Conservation (phyloP, 2,113 vertebrate species). For the Pelusios castaneus region DNA sequence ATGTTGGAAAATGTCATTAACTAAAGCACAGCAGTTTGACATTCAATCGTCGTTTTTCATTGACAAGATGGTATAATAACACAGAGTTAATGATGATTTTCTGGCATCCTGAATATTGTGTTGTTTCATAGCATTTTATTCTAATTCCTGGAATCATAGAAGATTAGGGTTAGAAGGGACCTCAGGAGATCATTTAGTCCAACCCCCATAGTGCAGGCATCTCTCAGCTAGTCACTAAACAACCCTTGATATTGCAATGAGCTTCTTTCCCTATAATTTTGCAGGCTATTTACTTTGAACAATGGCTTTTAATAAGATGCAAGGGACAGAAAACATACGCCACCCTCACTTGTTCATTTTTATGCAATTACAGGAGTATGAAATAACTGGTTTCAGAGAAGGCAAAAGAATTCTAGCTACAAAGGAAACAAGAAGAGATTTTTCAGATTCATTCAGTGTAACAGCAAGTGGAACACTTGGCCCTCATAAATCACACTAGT, state of each 20-base stretch:
- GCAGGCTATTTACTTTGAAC: background rate
- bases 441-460: rapidly evolving
- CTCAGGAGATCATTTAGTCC: too few relatives aligned
- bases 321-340: background rate
- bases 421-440: background rate
- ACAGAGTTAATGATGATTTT: constrained; percentile 22
- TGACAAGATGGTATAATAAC: constrained; percentile 23
- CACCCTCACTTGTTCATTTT: background rate
- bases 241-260: constrained; percentile 18
- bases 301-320: background rate
- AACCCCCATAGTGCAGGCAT: background rate
- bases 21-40: background rate
- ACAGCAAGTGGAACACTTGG: background rate
- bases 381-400: background rate
- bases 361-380: background rate
- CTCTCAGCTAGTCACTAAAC: background rate
- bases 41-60: constrained; percentile 16
- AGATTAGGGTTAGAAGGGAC: too few relatives aligned
- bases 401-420: background rate
- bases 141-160: background rate
- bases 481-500: background rate
- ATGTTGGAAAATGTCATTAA: constrained; percentile 36
- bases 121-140: constrained; percentile 15
- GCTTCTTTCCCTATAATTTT: constrained; percentile 23
- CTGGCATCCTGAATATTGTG: constrained; percentile 25